phyloP scores from a whole-genome alignment of 2,797 vertebrate species.

The Tauraco hartlaubi region DNA sequence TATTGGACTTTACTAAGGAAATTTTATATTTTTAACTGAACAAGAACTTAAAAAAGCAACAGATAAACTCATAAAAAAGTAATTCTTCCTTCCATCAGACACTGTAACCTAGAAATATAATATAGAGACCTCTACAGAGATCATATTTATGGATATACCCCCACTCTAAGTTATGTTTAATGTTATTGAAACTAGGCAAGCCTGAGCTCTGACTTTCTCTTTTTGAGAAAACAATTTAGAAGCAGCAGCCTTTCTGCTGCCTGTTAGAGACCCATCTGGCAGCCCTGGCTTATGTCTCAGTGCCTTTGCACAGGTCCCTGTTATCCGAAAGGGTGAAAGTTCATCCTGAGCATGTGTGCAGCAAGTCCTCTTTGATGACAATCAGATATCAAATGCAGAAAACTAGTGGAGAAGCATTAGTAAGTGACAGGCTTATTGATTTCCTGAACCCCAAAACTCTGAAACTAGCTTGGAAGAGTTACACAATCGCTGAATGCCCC shows the following conservation, averaged over 20 bases:
- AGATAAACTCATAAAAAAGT: neutral
- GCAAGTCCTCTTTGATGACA: neutral
- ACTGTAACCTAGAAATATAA: neutral
- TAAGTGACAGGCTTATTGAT: neutral
- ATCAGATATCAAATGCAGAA: neutral
- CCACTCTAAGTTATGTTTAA: neutral
- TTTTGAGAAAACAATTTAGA: neutral
- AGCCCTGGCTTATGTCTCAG: neutral
- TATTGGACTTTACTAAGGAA: neutral
- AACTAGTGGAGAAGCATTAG: neutral
- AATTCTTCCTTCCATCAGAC: neutral
- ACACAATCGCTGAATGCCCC: rapidly evolving
- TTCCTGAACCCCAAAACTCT: neutral
- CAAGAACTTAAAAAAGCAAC: neutral
- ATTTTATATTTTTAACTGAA: neutral
- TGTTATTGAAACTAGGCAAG: neutral
- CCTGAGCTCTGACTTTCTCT: neutral
- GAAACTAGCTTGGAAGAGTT: neutral
- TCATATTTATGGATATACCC: neutral
- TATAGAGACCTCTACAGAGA: neutral
- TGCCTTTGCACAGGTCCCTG: rapidly evolving
- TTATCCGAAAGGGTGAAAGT: neutral
- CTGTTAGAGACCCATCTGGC: neutral
- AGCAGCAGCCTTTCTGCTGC: neutral
- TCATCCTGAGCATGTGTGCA: neutral